A percentile compares a stretch with the other conserved stretches of the same genome.
phyloP scores from a whole-genome alignment of 2,888 invertebrate genomes.

The Lepidochitona cinerea region DNA sequence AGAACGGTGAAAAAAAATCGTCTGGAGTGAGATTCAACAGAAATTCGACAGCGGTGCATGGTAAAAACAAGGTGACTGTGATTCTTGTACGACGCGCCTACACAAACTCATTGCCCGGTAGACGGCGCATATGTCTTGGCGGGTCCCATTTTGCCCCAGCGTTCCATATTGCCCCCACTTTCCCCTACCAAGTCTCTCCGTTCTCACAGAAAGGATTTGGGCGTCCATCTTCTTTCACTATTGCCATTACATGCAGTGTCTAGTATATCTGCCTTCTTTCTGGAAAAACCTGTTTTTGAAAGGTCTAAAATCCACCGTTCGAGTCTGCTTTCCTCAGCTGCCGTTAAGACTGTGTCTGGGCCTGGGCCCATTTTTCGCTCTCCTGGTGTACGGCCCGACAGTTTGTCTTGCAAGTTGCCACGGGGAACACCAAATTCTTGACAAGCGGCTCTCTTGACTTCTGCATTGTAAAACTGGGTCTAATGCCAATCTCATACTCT shows the following conservation, averaged over 20 bases:
- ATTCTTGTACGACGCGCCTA: too few species aligned
- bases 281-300: not conserved
- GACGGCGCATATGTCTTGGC: too few species aligned
- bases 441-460: not conserved
- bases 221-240: constrained; percentile 11
- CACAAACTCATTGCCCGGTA: too few species aligned
- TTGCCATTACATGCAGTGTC: constrained; percentile 8
- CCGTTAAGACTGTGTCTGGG: not conserved
- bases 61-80: too few species aligned
- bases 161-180: too few species aligned
- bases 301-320: not conserved
- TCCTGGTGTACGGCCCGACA: not conserved
- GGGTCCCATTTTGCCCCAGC: too few species aligned
- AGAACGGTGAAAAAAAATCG: too few species aligned
- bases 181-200: constrained; percentile 21
- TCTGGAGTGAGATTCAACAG: too few species aligned
- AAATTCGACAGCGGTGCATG: too few species aligned
- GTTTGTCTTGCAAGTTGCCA: not conserved
- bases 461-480: not conserved
- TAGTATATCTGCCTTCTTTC: not conserved
- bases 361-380: not conserved
- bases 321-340: not conserved
- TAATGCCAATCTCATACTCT: not conserved
- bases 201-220: constrained; percentile 10
- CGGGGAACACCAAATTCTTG: constrained; percentile 3